Base-by-base conservation (phyloP, 2,888 invertebrate species). In the Caenorhabditis sp. region DNA sequence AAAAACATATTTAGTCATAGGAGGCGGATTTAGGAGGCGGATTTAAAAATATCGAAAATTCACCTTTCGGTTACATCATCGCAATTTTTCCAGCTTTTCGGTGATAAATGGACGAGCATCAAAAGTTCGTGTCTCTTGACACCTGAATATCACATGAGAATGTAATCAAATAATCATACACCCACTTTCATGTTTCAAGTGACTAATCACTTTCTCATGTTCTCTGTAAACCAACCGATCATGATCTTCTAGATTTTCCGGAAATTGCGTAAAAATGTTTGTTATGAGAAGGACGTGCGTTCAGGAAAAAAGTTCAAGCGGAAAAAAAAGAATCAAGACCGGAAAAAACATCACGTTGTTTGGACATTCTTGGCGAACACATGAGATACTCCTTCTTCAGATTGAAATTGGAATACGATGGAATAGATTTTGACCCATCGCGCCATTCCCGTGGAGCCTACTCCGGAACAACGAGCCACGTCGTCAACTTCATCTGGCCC, bases 401-500 rank as follows among this genome's bases (percentile, higher is more conserved):
- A 73, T 45, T 84, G 15, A 46, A 77, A 22, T 61, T 84, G 13
- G 82, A 83, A 22, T 80, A 80, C 70, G 82, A 83, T 22, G 81
- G 78, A 22, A 58, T 45, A 9, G 76, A 74, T 30, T 83, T 80
- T 55, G 81, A 83, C 46, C 63, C 74, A 27, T 43, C 71, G 37
- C 75, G 79, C 24, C 84, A 84, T 58, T 76, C 77, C 15, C 70
- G 79, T 41, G 75, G 61, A 35, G 78, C 62, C 32, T 72, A 76
- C 17, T 73, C 70, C 32, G 73, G 70, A 39, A 68, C 65, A 6
- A 59, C 56, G 26, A 70, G 58, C 48, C 56, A 70, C n/a, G 66
- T 84, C 58, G 61, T 73, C 22, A 61, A 79, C 48, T 81, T 79
- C 46, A 66, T 84, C 11, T 84, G 84, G 84, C 84, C 84, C 0